Evolutionary conservation across 2,797 vertebrate genomes (phyloP), one percentile per base, ranked within the genome.

Genomic region (Florisuga fusca): DNA sequence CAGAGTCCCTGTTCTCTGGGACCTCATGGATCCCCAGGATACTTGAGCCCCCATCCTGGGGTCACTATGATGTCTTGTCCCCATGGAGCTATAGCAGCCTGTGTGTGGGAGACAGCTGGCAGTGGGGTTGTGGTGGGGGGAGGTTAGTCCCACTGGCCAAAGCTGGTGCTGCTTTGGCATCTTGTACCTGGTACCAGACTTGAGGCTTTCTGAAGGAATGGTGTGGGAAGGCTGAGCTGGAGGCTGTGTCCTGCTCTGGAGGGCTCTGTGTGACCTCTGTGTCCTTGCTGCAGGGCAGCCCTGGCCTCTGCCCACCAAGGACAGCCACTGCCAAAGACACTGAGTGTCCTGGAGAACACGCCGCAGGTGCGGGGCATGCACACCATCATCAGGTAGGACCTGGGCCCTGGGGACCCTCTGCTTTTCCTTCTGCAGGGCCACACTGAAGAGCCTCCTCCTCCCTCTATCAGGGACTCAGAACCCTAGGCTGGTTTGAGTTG

Each of bases 321-420:
- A n/a, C 99, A 99, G 90, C 98, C 99, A 0, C 96, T 99, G 83
- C 99, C 99, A 1, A 96, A 97, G 93, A 99, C 98, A 1, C 98
- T 99, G 76, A 99, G 98, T 0, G 98, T 99, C 55, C 96, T 99
- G 97, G 98, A 98, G 96, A 98, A 96, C 96, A 99, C 98, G 1
- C 98, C 99, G 1, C 99, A 99, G 97, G 99, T 99, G 92, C 98
- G 98, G 5, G 98, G 99, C 92, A 98, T 99, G 98, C 99, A 99
- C 98, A 99, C 99, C 77, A 99, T 99, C 96, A 99, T 99, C 98
- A 98, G 99, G 99, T 99, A 92, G 27, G 62, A 45, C 36, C 36
- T n/a, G 9, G n/a, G 51, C 58, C 27, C 31, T 9, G 10, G 3
- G 9, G 34, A 45, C 12, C 18, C 29, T 2, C 10, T 19, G 33